Evolutionary conservation across 1,140 invertebrate genomes (phyloP).

Genomic region (Periplaneta americana): DNA sequence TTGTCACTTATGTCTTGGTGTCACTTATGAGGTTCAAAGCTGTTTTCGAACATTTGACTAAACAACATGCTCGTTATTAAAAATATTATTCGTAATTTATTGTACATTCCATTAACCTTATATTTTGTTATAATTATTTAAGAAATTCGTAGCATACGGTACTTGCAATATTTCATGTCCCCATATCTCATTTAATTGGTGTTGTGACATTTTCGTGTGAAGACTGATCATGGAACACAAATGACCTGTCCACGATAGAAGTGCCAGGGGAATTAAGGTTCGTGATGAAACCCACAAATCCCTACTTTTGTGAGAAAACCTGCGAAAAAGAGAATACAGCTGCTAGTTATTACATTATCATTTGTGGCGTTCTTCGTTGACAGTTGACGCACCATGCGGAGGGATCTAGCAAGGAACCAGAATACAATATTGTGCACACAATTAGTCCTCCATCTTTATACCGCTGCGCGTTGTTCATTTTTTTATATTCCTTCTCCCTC

Average conservation of each 20-base stretch:
- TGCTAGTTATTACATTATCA: neutral
- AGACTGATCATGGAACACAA: neutral
- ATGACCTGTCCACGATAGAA: neutral
- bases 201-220: neutral
- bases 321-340: neutral
- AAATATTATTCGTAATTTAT: too few species aligned
- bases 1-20: too few species aligned
- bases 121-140: too few species aligned
- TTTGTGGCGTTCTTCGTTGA: neutral
- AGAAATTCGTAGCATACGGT: too few species aligned
- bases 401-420: neutral
- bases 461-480: neutral
- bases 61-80: too few species aligned
- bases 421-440: neutral
- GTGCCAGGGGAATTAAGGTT: neutral
- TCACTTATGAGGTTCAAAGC: too few species aligned
- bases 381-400: neutral
- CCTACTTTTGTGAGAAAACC: neutral
- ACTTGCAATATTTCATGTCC: neutral
- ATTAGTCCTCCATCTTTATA: neutral
- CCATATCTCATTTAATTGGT: neutral
- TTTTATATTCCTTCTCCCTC: neutral
- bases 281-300: neutral
- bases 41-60: too few species aligned
- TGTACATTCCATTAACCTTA: too few species aligned